These are phyloP conservation scores for Clarias fuscus DNA, from an alignment of 2,797 vertebrate genomes.

Conservation along the genomic window DNA sequence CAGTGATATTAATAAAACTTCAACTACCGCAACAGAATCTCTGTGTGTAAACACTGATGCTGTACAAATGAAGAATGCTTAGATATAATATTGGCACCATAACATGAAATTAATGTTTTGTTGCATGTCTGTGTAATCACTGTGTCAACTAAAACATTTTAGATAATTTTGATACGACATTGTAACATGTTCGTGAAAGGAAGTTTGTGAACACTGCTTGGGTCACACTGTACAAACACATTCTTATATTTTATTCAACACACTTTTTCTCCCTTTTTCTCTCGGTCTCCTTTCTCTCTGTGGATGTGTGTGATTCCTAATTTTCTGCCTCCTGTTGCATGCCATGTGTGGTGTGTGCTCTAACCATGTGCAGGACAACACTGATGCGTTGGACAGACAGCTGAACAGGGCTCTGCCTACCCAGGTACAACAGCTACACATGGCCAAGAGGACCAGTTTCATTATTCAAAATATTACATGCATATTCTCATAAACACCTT, in stretches of 20 bases:
- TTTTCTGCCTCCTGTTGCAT: slow-evolving; percentile 80
- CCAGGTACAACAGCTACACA: slow-evolving; percentile 84
- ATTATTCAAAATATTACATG: neutral
- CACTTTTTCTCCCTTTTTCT: neutral
- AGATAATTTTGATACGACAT: neutral
- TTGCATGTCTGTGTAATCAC: neutral
- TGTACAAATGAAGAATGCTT: neutral
- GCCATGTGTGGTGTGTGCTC: slow-evolving; percentile 82
- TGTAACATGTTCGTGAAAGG: neutral
- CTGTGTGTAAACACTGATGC: neutral
- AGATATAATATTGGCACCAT: neutral
- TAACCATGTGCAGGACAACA: slow-evolving; percentile 98
- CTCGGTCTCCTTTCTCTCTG: neutral
- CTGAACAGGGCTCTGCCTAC: slow-evolving; percentile 94
- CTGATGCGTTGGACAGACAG: slow-evolving; percentile 98
- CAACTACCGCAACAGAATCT: neutral
- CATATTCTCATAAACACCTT: neutral
- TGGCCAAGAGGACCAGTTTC: slow-evolving; percentile 14
- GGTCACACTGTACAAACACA: slow-evolving; percentile 62
- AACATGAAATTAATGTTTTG: neutral
- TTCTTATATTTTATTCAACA: neutral
- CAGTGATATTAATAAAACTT: neutral
- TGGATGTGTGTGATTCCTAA: slow-evolving; percentile 74
- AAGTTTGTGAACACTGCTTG: neutral
- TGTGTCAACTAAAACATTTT: neutral